Conservation (phyloP, 1,140 invertebrate species). For the Drosophila albomicans region DNA sequence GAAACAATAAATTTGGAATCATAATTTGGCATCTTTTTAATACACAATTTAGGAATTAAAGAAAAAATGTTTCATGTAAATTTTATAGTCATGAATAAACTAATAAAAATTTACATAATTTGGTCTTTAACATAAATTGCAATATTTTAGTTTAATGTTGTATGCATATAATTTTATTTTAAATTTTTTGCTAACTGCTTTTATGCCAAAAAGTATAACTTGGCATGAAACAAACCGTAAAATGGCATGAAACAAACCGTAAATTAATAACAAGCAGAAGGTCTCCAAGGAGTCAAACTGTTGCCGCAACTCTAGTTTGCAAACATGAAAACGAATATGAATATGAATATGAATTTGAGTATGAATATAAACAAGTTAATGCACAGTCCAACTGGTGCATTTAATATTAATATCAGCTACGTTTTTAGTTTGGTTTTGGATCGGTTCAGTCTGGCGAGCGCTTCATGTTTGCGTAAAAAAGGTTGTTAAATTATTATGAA, state of each 20-base stretch:
- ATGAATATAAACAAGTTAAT: slow-evolving; percentile 32
- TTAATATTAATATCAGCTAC: slow-evolving; percentile 63
- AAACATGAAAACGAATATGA: slow-evolving; percentile 22
- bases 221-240: slow-evolving; percentile 30
- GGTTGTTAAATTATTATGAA: slow-evolving; percentile 84
- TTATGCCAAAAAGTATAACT: not conserved
- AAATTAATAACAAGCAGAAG: slow-evolving; percentile 28
- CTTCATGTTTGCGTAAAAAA: slow-evolving; percentile 70
- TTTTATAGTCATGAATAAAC: too few species aligned
- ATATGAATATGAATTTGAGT: slow-evolving; percentile 21
- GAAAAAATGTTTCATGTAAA: too few species aligned
- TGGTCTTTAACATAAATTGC: too few species aligned
- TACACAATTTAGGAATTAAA: too few species aligned
- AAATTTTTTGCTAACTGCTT: not conserved
- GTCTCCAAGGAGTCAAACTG: not conserved
- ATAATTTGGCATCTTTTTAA: too few species aligned
- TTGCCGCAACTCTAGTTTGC: slow-evolving; percentile 1
- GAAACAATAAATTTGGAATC: too few species aligned
- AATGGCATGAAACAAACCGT: slow-evolving; percentile 31
- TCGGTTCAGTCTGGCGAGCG: slow-evolving; percentile 21
- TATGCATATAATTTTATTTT: not conserved
- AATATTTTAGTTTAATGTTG: not conserved
- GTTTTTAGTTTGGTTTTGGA: not conserved
- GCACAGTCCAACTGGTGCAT: slow-evolving; percentile 32
- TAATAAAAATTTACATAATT: too few species aligned